These are phyloP conservation scores for Argynnis bischoffii DNA, from an alignment of 2,888 invertebrate genomes.

Conservation along the genomic window DNA sequence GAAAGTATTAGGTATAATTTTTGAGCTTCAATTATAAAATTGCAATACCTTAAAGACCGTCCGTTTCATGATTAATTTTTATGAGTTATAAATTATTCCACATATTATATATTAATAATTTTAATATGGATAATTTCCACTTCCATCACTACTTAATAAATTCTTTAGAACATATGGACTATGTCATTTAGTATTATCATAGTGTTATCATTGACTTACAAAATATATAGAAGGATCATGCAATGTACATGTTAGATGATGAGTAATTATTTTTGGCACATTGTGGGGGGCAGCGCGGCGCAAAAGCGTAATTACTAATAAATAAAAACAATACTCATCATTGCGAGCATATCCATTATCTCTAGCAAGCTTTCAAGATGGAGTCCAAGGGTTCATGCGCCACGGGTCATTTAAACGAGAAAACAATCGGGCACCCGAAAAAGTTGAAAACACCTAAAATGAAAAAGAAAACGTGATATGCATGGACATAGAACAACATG, in stretches of 20 bases:
- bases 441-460: constrained; percentile 83
- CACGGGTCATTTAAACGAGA: constrained; percentile 80
- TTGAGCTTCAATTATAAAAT: too few relatives aligned
- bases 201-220: not conserved
- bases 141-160: too few relatives aligned
- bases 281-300: constrained; percentile 23
- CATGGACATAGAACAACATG: constrained; percentile 48
- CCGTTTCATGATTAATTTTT: too few relatives aligned
- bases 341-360: constrained; percentile 77
- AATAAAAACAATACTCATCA: constrained; percentile 81
- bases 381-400: constrained; percentile 71
- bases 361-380: constrained; percentile 73
- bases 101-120: too few relatives aligned
- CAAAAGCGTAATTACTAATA: constrained; percentile 50
- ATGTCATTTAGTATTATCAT: too few relatives aligned
- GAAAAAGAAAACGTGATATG: constrained; percentile 79
- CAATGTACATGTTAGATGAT: not conserved
- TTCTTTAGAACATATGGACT: too few relatives aligned
- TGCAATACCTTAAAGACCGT: too few relatives aligned
- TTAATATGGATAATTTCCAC: too few relatives aligned
- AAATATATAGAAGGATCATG: not conserved
- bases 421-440: constrained; percentile 82
- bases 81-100: too few relatives aligned
- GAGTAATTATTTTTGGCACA: constrained; percentile 31
- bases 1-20: too few relatives aligned